Evolutionary conservation across 2,797 vertebrate species (phyloP), one percentile per base, ranked within the genome.

Genomic region (Glyptemys insculpta): DNA sequence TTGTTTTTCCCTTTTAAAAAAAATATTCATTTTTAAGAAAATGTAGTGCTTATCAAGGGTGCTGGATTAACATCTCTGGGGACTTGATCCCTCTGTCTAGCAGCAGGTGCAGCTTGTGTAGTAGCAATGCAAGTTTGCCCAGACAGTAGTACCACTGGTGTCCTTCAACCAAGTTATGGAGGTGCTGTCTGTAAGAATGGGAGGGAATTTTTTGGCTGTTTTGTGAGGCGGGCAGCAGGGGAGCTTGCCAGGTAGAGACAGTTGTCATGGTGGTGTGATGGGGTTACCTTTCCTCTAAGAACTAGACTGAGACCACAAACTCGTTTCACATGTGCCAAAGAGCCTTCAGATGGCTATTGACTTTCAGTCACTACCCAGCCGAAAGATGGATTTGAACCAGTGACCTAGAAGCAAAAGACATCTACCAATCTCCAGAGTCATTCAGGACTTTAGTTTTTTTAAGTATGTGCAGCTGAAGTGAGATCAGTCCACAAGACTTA

Each of bases 251-350:
- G 59, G 31, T 68, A 81, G 41, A 18, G 84, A 86, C 74, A 56
- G n/a, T 93, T 96, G 83, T 91, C 31, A 16, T 15, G 79, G 25
- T 29, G 65, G 72, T 12, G 0, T 56, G 25, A 54, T 92, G 53
- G 85, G 65, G 37, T 85, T 57, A 49, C 41, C 25, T 88, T 89
- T 94, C 74, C 85, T 95, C 54, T 68, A 47, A 79, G 49, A 96
- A 23, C 52, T 90, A 65, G 76, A 2, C 53, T 53, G 15, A 11
- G 85, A 85, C 79, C 59, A 83, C 74, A 25, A 19, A 89, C 84
- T 95, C 21, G 41, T 92, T 89, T 87, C 83, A 25, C 25, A 9
- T 79, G 90, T 90, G 74, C 29, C 85, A 68, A 49, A 87, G 87
- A 87, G 5, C 59, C 79, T 94, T 96, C 31, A 79, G 50, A 16